Evolutionary conservation across 92 coral and sea anemone genomes (phyloP), one percentile per base, ranked within the genome.

Genomic region (Siderastrea radians): DNA sequence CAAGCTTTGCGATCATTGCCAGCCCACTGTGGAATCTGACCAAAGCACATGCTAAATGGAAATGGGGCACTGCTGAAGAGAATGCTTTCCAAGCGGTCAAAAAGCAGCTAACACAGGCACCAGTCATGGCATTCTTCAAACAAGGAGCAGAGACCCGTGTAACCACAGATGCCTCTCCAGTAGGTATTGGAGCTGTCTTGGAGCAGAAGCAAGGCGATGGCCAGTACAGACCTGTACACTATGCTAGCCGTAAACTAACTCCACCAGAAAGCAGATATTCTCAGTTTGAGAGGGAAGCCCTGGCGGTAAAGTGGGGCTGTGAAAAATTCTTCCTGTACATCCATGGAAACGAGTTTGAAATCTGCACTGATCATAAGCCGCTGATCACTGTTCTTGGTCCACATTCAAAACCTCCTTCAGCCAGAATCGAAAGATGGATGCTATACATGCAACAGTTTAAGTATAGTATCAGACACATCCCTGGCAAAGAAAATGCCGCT

Each of bases 241-340:
- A 92, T 80, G 98, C 98, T 38, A 94, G 98, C 68, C 89, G 94
- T 17, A 94, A 84, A 68, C 85, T 92, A 16, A 77, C 64, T 67
- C 68, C 71, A 47, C 73, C 61, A 6, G 95, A 92, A 61, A 83
- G 77, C 13, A 77, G 93, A 57, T 95, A 95, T 61, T 95, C 98
- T 3, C 94, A 91, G 75, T 90, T 90, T 74, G 95, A 93, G 61
- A 68, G 86, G 51, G 95, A 94, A 69, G 95, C 95, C 61, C 49
- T 91, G 14, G 94, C 83, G 7, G 93, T 91, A 2, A 82, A 86
- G 77, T 90, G 87, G 91, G 86, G 89, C 11, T 87, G 98, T 69
- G 87, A 91, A 26, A 26, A 26, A 26, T 26, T 26, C 0, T 26
- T 26, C 38, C 38, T 26, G 38, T 26, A 26, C 38, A 26, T 26